phyloP scores from a whole-genome alignment of 2,113 vertebrate species.

The Spea multiplicata region DNA sequence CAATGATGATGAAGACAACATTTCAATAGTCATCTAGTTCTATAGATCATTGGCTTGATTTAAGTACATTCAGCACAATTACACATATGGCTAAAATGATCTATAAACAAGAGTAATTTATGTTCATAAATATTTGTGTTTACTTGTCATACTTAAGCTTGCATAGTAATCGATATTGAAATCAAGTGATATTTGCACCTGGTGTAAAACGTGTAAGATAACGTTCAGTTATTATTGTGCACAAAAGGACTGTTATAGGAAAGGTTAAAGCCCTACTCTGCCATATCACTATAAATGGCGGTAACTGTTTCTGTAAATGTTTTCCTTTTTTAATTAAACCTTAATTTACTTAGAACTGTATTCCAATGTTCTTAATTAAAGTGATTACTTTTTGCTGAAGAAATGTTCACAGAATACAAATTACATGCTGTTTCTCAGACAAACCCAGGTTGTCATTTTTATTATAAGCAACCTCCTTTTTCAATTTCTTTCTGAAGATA shows the following conservation, averaged over 20 bases:
- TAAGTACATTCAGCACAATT: too few species aligned
- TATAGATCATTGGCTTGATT: too few species aligned
- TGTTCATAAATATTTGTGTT: too few species aligned
- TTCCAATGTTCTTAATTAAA: constrained; percentile 45
- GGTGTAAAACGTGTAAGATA: too few species aligned
- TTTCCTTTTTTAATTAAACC: constrained; percentile 44
- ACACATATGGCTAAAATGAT: too few species aligned
- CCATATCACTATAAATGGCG: constrained; percentile 30
- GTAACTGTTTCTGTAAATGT: constrained; percentile 39
- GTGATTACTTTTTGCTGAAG: constrained; percentile 36
- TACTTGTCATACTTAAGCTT: too few species aligned
- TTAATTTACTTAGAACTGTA: constrained; percentile 42
- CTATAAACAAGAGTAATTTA: too few species aligned
- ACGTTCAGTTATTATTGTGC: too few species aligned
- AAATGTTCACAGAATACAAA: constrained; percentile 38
- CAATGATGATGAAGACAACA: too few species aligned
- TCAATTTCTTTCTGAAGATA: constrained; percentile 43
- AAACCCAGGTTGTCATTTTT: constrained; percentile 39
- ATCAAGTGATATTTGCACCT: too few species aligned
- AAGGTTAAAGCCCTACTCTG: constrained; percentile 25
- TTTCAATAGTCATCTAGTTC: too few species aligned
- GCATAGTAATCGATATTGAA: too few species aligned
- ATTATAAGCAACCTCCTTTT: constrained; percentile 34
- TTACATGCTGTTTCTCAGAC: constrained; percentile 29
- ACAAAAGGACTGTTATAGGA: background rate